Evolutionary conservation across 2,113 vertebrate genomes (phyloP), one percentile per base, ranked within the genome.

Genomic region (Periophthalmus modestus): DNA sequence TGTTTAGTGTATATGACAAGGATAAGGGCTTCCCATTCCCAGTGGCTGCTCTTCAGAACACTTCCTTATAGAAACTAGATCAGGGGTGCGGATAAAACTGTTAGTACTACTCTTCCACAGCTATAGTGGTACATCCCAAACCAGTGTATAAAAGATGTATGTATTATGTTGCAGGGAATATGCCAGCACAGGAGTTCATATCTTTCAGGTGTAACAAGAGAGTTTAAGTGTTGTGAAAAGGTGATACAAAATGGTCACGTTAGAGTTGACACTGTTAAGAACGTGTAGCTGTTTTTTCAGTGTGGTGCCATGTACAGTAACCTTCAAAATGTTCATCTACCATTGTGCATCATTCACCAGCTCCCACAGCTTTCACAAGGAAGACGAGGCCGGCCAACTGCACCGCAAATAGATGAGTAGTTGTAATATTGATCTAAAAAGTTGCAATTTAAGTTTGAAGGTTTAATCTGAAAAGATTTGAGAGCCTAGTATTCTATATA

Each of bases 1-100:
- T 55, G 12, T 82, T 73, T 73, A 79, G 78, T 68, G 75, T 76
- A 80, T 88, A 79, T 75, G 78, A 82, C 66, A 81, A 80, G 80
- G 72, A 76, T 63, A 81, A 87, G 85, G 82, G 85, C 87, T 90
- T 89, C 85, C 85, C 87, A 89, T 89, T 84, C 82, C 79, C 78
- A 78, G 71, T 5, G 65, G 86, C 74, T 73, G 77, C 82, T 84
- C 67, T 80, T 75, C 86, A 78, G 85, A 72, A 84, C 75, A 85
- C 87, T 88, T 89, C 85, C 90, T 87, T 58, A 59, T 23, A 79
- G 77, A 79, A 84, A 77, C 78, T 68, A 68, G 48, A 61, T 47
- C 46, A 67, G 66, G 46, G 39, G 68, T 66, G 50, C 66, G 57
- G 62, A 73, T 76, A 80, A 36, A 68, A 73, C 76, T 75, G 82